Percentiles rank a stretch among this genome's conserved stretches.
Evolutionary conservation across 2,797 vertebrate genomes (phyloP).

Genomic region (Epinephelus awoara): DNA sequence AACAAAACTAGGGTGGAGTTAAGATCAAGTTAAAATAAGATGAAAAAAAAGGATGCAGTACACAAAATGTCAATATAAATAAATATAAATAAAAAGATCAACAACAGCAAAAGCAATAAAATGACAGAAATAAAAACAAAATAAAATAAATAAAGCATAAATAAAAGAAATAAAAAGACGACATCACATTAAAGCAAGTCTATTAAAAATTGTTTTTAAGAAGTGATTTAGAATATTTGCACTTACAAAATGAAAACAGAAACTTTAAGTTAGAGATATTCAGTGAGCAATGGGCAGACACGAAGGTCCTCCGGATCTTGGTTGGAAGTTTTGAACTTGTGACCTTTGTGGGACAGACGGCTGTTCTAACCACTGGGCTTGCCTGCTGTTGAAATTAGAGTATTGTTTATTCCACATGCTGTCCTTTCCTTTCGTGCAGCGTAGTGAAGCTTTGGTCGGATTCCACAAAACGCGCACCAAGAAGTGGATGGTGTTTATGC

Average conservation of each 20-base stretch:
- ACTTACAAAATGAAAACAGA: background rate
- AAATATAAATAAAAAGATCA: no score
- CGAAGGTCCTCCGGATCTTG: background rate
- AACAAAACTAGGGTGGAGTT: no score
- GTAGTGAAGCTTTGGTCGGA: constrained; percentile 30
- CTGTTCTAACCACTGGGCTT: constrained; percentile 34
- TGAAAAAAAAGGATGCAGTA: no score
- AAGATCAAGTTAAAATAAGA: no score
- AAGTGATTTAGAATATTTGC: no score
- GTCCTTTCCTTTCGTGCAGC: constrained; percentile 34
- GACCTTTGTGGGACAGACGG: constrained; percentile 34
- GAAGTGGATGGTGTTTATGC: constrained; percentile 18
- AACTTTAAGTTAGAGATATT: background rate
- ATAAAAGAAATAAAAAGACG: no score
- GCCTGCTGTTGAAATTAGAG: constrained; percentile 40
- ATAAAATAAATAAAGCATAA: no score
- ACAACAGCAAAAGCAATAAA: no score
- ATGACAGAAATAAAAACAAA: no score
- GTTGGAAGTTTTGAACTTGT: constrained; percentile 37
- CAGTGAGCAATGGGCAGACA: background rate
- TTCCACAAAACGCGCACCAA: constrained; percentile 37
- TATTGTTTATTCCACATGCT: constrained; percentile 56
- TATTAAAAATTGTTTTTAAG: no score
- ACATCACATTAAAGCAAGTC: background rate
- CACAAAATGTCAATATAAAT: no score